Evolutionary conservation across 2,888 invertebrate genomes (phyloP).

Genomic region (Galerucella pusilla): DNA sequence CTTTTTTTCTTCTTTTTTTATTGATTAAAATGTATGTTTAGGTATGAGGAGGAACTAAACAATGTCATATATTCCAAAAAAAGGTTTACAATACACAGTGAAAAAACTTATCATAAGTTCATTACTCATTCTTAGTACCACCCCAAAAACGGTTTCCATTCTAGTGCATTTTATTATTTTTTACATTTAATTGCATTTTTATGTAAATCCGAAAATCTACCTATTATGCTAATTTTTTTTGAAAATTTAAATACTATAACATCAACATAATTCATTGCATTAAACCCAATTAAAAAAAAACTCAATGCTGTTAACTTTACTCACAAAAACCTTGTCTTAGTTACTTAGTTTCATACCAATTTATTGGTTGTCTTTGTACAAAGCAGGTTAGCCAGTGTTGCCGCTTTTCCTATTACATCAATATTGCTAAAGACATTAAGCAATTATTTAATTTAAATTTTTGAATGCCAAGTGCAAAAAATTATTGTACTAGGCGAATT

Average conservation of each 20-base stretch:
- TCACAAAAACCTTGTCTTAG: slow-evolving; percentile 15
- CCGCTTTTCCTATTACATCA: not conserved
- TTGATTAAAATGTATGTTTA: no score
- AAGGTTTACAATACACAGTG: no score
- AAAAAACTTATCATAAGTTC: no score
- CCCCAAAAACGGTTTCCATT: no score
- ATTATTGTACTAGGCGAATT: no score
- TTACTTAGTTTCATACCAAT: slow-evolving; percentile 17
- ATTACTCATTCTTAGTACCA: no score
- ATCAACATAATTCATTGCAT: slow-evolving; percentile 3
- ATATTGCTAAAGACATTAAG: not conserved
- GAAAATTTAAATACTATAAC: not conserved
- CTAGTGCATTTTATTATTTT: not conserved
- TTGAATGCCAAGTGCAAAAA: no score
- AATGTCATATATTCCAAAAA: no score
- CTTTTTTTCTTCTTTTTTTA: no score
- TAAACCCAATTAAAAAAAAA: not conserved
- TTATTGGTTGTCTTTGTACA: not conserved
- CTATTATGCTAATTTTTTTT: slow-evolving; percentile 6
- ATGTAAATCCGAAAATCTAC: not conserved
- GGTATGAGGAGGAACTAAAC: no score
- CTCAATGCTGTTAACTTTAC: slow-evolving; percentile 5
- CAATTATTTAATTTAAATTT: slow-evolving; percentile 5
- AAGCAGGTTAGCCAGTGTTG: slow-evolving; percentile 10
- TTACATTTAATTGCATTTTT: not conserved